Evolutionary conservation across 1,140 invertebrate genomes (phyloP).

Genomic region (Drosophila ohnishii): DNA sequence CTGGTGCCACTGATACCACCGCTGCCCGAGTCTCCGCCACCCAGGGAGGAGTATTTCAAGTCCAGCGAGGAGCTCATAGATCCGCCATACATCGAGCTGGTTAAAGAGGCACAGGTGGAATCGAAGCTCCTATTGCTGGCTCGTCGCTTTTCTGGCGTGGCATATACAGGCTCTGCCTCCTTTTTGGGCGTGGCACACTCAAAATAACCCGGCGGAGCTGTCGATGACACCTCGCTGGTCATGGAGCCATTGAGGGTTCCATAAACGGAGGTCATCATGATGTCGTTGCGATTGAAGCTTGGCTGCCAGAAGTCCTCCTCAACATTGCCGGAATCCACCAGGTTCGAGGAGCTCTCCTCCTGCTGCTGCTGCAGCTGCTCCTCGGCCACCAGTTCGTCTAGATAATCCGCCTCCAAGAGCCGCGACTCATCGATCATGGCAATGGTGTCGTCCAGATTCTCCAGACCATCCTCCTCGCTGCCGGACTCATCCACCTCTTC

Average conservation of each 20-base stretch:
- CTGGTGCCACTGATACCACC: constrained; percentile 58
- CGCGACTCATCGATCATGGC: constrained; percentile 80
- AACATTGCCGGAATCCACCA: constrained; percentile 60
- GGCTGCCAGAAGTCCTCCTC: constrained; percentile 72
- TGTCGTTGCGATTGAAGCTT: constrained; percentile 70
- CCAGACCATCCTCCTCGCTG: constrained; percentile 35
- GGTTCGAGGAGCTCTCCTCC: constrained; percentile 30
- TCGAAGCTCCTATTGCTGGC: constrained; percentile 78
- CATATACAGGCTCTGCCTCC: constrained; percentile 61
- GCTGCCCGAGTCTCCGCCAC: constrained; percentile 24
- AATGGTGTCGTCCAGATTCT: constrained; percentile 52
- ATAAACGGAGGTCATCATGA: constrained; percentile 82
- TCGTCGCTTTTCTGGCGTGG: constrained; percentile 77
- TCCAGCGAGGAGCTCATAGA: constrained; percentile 78
- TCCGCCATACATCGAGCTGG: constrained; percentile 73
- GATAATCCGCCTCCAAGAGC: constrained; percentile 68
- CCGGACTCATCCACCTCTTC: constrained; percentile 46
- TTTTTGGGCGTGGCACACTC: constrained; percentile 46
- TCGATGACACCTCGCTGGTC: constrained; percentile 56
- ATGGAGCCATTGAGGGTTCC: constrained; percentile 73
- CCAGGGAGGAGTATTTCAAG: constrained; percentile 70
- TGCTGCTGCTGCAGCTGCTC: constrained; percentile 45
- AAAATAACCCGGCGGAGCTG: constrained; percentile 13
- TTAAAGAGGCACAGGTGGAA: constrained; percentile 70
- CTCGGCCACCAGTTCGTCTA: constrained; percentile 71